Conservation (phyloP, 2,797 vertebrate species). For the Carcharodon carcharias region DNA sequence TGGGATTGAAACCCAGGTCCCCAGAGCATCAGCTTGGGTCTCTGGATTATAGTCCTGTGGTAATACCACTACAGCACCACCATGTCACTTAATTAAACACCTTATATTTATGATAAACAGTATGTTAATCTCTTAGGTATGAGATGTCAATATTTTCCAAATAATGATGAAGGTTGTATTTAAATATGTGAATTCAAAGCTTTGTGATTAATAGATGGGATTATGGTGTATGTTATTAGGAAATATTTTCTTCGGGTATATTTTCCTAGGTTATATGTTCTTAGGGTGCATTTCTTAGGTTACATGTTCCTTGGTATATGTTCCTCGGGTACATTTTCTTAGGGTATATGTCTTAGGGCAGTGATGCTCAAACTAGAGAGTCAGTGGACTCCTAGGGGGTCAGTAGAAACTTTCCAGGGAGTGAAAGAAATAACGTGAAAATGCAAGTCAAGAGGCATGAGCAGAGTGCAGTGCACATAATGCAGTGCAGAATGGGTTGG, state of each 20-base stretch:
- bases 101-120: background rate
- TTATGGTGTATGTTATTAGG: background rate
- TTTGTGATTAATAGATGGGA: background rate
- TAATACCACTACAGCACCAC: no score
- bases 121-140: background rate
- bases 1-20: no score
- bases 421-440: no score
- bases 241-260: background rate
- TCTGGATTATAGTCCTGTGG: no score
- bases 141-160: background rate
- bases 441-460: no score
- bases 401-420: no score
- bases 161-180: background rate
- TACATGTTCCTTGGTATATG: background rate
- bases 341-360: background rate
- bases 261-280: background rate
- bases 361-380: no score
- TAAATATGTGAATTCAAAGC: background rate
- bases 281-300: background rate
- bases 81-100: background rate
- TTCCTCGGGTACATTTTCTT: background rate
- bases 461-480: no score
- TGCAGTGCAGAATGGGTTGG: no score
- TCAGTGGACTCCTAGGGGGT: no score
- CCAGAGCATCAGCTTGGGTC: no score